phyloP scores from a whole-genome alignment of 2,888 invertebrate genomes.

The Lithosia quadra region DNA sequence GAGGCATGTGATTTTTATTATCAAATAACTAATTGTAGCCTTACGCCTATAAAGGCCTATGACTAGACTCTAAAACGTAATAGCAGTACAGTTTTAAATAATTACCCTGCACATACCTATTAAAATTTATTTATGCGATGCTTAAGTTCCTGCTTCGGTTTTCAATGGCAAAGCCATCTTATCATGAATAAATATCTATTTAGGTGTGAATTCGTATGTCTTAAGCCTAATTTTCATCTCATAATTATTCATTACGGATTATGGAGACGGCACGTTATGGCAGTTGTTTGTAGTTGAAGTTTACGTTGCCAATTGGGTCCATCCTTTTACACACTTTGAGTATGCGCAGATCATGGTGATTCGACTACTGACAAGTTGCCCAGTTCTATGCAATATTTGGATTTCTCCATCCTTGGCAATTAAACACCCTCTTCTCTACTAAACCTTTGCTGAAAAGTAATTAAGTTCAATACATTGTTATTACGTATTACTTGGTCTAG shows the following conservation, averaged over 20 bases:
- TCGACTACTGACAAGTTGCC: background rate
- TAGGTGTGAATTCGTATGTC: background rate
- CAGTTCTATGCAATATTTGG: background rate
- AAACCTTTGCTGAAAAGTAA: no score
- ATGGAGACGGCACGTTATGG: background rate
- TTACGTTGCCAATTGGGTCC: no score
- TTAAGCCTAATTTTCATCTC: background rate
- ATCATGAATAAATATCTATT: background rate
- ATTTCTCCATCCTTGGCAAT: no score
- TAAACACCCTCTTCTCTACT: no score
- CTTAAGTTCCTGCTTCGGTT: background rate
- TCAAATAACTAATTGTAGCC: constrained; percentile 16
- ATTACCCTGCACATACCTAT: background rate
- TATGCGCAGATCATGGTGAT: no score
- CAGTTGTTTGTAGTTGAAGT: no score
- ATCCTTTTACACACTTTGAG: background rate
- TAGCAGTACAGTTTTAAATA: constrained; percentile 3
- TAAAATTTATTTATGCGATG: constrained; percentile 7
- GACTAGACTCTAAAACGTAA: background rate
- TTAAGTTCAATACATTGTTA: no score
- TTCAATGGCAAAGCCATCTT: constrained; percentile 3
- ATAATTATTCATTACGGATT: background rate
- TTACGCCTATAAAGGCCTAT: constrained; percentile 2
- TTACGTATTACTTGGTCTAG: no score
- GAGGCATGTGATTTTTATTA: constrained; percentile 19